Evolutionary conservation across 2,888 invertebrate species (phyloP), one percentile per base, ranked within the genome.

Genomic region (Dryobota labecula): DNA sequence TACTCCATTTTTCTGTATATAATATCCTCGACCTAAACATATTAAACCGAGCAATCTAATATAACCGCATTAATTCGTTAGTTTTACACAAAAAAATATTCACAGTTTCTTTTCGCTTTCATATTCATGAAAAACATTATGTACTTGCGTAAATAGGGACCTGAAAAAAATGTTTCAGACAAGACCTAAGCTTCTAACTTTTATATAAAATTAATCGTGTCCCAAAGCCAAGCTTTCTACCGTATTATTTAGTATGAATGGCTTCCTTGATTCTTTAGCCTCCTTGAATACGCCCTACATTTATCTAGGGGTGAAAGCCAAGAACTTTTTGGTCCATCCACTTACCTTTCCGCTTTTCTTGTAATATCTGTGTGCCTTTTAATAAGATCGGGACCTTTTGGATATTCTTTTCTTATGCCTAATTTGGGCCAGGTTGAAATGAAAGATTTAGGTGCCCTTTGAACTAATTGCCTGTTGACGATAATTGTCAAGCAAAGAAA

Each of bases 81-180:
- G 78, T 75, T 73, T 83, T 60, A 74, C 75, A 33, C 43, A 49
- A 78, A 73, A 80, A 78, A 70, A 57, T 81, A 83, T 84, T 79
- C 73, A 75, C 73, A 66, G 64, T 69, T 70, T 63, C 60, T 51
- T 71, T 73, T 56, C 61, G 30, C 82, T 78, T 84, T 72, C 30
- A 79, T 83, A 83, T 83, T 83, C 81, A 83, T 83, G 84, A 81
- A 83, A 83, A 79, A 78, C 84, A 79, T 76, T 73, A 81, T 61
- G 41, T 73, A 66, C 70, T 79, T 62, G 49, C 51, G 62, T 63
- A 79, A 78, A 76, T 60, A 76, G 43, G 5, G 15, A n/a, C 57
- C 69, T 60, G 27, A 60, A 70, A 45, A 70, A 70, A 72, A 71
- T 56, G 38, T 70, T 76, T 53, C 41, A 62, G 73, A 47, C 45